Conservation (phyloP, 2,113 vertebrate species). For the Centropus unirufus region DNA sequence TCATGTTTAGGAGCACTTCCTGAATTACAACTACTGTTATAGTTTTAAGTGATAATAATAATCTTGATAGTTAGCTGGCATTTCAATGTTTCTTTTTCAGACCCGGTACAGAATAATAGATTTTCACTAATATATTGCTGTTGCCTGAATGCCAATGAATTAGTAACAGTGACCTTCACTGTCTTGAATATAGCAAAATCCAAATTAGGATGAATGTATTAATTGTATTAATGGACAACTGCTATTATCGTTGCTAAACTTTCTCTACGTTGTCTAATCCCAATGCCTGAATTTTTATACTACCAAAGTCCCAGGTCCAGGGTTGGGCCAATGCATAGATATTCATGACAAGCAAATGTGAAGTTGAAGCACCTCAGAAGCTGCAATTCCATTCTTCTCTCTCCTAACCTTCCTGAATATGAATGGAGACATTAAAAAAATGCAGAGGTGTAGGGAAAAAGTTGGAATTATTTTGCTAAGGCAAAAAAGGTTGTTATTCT, state of each 20-base stretch:
- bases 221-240: not conserved
- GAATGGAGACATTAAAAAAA: not conserved
- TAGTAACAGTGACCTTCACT: not conserved
- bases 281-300: not conserved
- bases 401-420: rapidly evolving
- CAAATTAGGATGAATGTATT: not conserved
- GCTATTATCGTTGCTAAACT: not conserved
- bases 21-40: not conserved
- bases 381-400: not conserved
- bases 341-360: not conserved
- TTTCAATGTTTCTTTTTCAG: not conserved
- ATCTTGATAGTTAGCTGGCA: not conserved
- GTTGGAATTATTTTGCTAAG: not conserved
- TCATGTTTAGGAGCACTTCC: not conserved
- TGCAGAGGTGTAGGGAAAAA: not conserved
- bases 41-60: not conserved
- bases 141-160: not conserved
- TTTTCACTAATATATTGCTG: not conserved
- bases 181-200: not conserved
- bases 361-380: not conserved
- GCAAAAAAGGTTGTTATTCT: too few relatives aligned
- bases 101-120: not conserved
- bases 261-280: not conserved
- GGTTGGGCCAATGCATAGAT: not conserved
- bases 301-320: not conserved